Base-by-base conservation (phyloP, 2,797 vertebrate genomes). In the Gymnodraco acuticeps region DNA sequence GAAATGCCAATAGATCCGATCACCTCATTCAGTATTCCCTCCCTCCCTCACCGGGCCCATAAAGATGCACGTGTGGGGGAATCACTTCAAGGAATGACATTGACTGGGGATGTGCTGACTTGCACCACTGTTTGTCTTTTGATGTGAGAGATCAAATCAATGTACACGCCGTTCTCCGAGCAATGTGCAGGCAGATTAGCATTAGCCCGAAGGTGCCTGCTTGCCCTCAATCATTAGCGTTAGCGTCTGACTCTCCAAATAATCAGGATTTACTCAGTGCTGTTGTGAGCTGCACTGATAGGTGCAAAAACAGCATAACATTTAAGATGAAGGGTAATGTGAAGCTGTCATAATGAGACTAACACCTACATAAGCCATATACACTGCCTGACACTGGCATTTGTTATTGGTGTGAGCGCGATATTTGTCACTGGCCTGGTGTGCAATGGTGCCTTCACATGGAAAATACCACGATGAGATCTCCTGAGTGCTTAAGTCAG, bases 111-210 rank as follows among this genome's bases (percentile, higher is more conserved):
- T 98, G 95, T 99, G 98, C 98, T 99, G 98, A 99, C 97, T 99
- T 95, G 96, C 96, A 96, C 96, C 96, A 94, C 96, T 97, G 97
- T 98, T 99, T 98, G 97, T 98, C 98, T 99, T 99, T 98, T 97
- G 97, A 99, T 97, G 97, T 97, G 97, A 96, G 97, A 97, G 97
- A 99, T 97, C 97, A 98, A 98, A 99, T 99, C 97, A 95, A 99
- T 99, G 97, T 96, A 96, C 96, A 93, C 78, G 94, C 93, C 96
- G 95, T 95, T 96, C 95, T 95, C 93, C 93, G 93, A 96, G 96
- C 96, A 94, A 96, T 94, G 96, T 92, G 95, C 87, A 65, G 83
- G 95, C 95, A 96, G 96, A 98, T 98, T 98, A 97, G 97, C 96
- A 97, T 99, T 96, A 96, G 97, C 91, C 90, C 15, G 80, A 91